These are phyloP conservation scores for Osmerus eperlanus DNA, from an alignment of 2,113 vertebrate species.

Conservation along the genomic window DNA sequence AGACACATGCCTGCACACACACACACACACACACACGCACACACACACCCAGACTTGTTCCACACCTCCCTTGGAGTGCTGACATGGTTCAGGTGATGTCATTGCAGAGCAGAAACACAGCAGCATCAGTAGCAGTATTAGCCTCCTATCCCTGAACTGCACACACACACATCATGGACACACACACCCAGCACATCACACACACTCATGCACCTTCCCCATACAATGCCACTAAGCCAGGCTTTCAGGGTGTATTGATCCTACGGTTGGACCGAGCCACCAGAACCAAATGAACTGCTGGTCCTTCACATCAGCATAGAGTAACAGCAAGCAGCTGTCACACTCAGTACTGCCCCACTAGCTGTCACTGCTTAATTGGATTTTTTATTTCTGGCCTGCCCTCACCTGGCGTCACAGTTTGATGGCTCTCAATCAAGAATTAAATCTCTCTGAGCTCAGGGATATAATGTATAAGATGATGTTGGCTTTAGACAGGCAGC, in stretches of 20 bases:
- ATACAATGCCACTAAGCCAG: slow-evolving; percentile 11
- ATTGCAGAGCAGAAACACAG: slow-evolving; percentile 26
- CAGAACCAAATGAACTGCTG: neutral
- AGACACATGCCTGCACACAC: slow-evolving; percentile 24
- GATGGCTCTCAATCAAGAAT: slow-evolving; percentile 6
- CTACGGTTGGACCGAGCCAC: neutral
- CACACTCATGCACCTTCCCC: slow-evolving; percentile 16
- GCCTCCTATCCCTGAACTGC: slow-evolving; percentile 45
- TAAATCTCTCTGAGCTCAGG: slow-evolving; percentile 8
- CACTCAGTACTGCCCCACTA: slow-evolving; percentile 36
- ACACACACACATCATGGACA: neutral
- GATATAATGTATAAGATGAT: neutral
- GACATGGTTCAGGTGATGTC: slow-evolving; percentile 56
- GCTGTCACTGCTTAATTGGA: slow-evolving; percentile 28
- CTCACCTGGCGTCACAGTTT: slow-evolving; percentile 12
- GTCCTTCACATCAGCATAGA: slow-evolving; percentile 24
- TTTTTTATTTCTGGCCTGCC: slow-evolving; percentile 18
- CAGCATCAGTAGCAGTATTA: slow-evolving; percentile 60
- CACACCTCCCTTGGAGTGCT: slow-evolving; percentile 33
- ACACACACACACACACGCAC: slow-evolving; percentile 28
- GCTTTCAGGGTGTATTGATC: neutral
- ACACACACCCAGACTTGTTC: slow-evolving; percentile 37
- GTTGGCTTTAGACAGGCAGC: neutral
- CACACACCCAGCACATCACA: too few species aligned
- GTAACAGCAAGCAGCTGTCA: slow-evolving; percentile 43